A percentile compares a stretch with the other conserved stretches of the same genome.
These are phyloP conservation scores for Mactromeris polynyma DNA, from an alignment of 2,888 invertebrate genomes.

Conservation along the genomic window DNA sequence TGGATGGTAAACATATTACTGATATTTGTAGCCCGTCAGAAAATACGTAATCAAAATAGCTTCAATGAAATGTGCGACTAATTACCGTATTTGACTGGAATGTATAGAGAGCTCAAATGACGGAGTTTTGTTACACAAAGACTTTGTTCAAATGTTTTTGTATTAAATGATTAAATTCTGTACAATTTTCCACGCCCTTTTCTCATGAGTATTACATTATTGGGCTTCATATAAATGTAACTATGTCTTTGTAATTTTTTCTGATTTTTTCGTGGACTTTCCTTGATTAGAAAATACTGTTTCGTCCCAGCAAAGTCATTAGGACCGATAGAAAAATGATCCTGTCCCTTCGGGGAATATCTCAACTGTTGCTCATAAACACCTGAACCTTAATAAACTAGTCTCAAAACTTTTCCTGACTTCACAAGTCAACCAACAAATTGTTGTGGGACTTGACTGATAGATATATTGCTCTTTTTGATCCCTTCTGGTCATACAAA, in stretches of 20 bases:
- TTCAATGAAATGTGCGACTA: too few relatives aligned
- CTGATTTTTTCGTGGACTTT: too few relatives aligned
- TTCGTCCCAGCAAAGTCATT: neutral
- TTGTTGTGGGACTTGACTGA: neutral
- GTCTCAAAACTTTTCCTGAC: neutral
- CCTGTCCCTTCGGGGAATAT: neutral
- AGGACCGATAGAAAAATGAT: neutral
- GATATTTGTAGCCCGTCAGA: too few relatives aligned
- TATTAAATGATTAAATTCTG: neutral
- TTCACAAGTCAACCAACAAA: neutral
- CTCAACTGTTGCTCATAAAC: neutral
- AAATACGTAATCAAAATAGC: too few relatives aligned
- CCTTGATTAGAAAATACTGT: too few relatives aligned
- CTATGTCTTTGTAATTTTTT: neutral
- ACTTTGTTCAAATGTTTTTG: neutral
- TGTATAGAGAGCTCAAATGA: neutral
- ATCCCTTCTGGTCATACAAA: neutral
- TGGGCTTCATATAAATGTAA: neutral
- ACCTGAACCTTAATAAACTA: neutral
- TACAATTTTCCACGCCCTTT: neutral
- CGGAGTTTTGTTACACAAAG: neutral
- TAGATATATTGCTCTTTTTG: neutral
- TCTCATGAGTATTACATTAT: neutral
- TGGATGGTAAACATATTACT: too few relatives aligned
- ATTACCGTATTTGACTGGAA: too few relatives aligned